Base-by-base conservation (phyloP, 2,113 vertebrate species). In the Anhinga rufa region DNA sequence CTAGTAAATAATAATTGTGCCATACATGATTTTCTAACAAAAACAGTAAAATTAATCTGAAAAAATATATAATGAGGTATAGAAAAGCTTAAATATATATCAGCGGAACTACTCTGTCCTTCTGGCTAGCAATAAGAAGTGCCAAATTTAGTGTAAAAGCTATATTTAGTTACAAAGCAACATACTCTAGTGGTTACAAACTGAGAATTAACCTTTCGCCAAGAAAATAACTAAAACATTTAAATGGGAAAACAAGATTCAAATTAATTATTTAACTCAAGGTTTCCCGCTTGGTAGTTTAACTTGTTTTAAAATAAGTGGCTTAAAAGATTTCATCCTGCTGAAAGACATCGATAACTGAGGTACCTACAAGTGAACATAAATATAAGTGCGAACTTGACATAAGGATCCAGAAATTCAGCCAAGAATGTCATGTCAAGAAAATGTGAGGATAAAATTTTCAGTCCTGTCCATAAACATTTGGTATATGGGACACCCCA, bases 101-200 rank as follows among this genome's bases (percentile, higher is more conserved):
- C 90, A 94, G 68, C 19, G 5, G 48, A 95, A 82, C 75, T 92
- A 93, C 88, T 95, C 76, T 68, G 68, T 96, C 96, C 95, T 96
- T 97, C 92, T 97, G 96, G 92, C 85, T 96, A 94, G 93, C 93
- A 96, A 19, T 86, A 92, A 90, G 93, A 80, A 88, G 82, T 96
- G 93, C 96, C 92, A 96, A 96, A 96, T 96, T 94, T 95, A 96
- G 96, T 88, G 92, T 93, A 93, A 96, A 93, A 93, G 85, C 92
- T 96, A 96, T 96, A 92, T 97, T 96, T 96, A 97, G 95, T 90
- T 95, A 88, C 82, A 95, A 93, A 90, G 92, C 93, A 96, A 86
- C 95, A 96, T 96, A 88, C 95, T 97, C 96, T 3, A 91, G 80
- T 95, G 93, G 94, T 89, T 95, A 64, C 92, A 96, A 96, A 95